These are phyloP conservation scores for Tragelaphus oryx DNA, from an alignment of 2,797 vertebrate genomes.

Conservation along the genomic window DNA sequence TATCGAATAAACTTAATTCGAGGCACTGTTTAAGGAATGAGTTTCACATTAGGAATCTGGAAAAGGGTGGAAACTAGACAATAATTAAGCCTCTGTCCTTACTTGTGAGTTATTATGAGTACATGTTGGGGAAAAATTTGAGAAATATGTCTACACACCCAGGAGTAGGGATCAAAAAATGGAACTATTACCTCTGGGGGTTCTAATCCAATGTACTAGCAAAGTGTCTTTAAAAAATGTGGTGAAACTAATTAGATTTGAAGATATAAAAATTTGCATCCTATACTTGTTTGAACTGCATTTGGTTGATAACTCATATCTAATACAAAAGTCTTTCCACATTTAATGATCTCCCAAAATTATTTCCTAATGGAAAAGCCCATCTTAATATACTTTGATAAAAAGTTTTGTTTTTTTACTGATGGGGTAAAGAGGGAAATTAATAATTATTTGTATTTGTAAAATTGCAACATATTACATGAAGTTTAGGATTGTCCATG, in stretches of 20 bases:
- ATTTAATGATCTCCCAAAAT: neutral
- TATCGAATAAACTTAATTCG: constrained; percentile 10
- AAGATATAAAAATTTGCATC: neutral
- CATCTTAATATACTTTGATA: neutral
- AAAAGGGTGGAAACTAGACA: neutral
- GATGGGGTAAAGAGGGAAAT: neutral
- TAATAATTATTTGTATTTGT: neutral
- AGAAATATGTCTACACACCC: neutral
- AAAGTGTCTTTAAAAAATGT: neutral
- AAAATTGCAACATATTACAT: neutral
- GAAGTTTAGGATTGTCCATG: neutral
- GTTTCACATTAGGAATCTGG: constrained; percentile 21
- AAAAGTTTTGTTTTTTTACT: neutral
- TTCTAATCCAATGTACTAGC: neutral
- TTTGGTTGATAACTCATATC: neutral
- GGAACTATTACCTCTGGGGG: neutral
- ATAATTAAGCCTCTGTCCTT: neutral
- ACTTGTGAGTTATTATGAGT: neutral
- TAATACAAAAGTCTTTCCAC: constrained; percentile 1
- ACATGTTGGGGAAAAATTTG: neutral
- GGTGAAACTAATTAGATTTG: neutral
- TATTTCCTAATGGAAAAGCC: neutral
- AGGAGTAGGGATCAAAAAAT: neutral
- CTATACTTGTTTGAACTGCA: neutral
- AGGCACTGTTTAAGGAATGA: constrained; percentile 23